phyloP scores from a whole-genome alignment of 2,113 vertebrate genomes.

The Lamprotornis superbus region DNA sequence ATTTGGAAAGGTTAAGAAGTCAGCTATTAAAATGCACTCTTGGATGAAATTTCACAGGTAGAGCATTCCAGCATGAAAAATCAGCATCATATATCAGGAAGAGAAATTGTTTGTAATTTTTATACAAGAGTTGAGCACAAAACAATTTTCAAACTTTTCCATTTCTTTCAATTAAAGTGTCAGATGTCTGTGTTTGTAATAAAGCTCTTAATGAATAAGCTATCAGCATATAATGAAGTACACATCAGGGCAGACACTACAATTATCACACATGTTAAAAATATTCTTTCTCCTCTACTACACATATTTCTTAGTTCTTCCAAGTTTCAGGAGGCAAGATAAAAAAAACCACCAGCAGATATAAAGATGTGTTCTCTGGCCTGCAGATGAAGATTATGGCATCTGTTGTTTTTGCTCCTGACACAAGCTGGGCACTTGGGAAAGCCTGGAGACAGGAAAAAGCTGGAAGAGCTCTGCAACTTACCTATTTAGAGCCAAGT shows the following conservation, averaged over 20 bases:
- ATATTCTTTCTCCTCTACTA: neutral
- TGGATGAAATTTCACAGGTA: conserved; percentile 9
- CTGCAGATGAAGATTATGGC: neutral
- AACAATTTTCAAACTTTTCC: neutral
- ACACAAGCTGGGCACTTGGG: neutral
- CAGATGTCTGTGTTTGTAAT: neutral
- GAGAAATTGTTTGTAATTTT: neutral
- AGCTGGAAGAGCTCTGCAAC: neutral
- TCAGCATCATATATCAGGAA: neutral
- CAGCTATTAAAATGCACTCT: neutral
- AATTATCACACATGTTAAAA: neutral
- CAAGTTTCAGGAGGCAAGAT: neutral
- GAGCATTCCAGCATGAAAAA: neutral
- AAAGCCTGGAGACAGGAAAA: neutral
- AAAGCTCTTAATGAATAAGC: neutral
- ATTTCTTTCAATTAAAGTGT: neutral
- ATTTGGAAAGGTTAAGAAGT: conserved; percentile 5
- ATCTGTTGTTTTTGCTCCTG: neutral
- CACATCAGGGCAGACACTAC: neutral
- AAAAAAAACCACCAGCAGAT: neutral
- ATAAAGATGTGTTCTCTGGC: neutral
- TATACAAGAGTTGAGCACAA: neutral
- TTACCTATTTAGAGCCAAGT: neutral
- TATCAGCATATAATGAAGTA: neutral
- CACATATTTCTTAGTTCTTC: neutral